phyloP scores from a whole-genome alignment of 2,888 invertebrate genomes.

The Blastobasis adustella region DNA sequence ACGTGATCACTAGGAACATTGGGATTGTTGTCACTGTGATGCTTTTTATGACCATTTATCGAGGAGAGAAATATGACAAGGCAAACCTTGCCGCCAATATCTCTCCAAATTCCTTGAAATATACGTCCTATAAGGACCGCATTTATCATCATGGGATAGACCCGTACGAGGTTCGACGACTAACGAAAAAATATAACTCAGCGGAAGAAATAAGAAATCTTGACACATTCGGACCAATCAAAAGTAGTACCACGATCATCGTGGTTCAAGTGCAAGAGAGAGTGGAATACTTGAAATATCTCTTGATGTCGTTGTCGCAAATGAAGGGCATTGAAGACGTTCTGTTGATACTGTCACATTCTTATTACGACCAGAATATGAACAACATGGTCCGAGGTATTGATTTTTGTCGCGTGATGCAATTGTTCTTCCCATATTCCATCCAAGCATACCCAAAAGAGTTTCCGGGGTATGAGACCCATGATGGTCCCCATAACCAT shows the following conservation, averaged over 20 bases:
- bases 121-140: constrained; percentile 14
- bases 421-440: constrained; percentile 47
- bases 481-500: constrained; percentile 25
- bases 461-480: constrained; percentile 32
- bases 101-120: constrained; percentile 21
- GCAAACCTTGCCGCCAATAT: constrained; percentile 14
- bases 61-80: constrained; percentile 10
- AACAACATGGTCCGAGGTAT: constrained; percentile 31
- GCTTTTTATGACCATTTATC: constrained; percentile 10
- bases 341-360: constrained; percentile 46
- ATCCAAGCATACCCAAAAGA: constrained; percentile 29
- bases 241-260: constrained; percentile 29
- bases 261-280: constrained; percentile 32
- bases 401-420: constrained; percentile 41
- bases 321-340: constrained; percentile 36
- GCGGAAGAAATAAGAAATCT: constrained; percentile 28
- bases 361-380: constrained; percentile 30
- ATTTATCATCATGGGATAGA: neutral
- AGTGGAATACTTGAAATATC: constrained; percentile 28
- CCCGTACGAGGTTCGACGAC: constrained; percentile 5
- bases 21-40: constrained; percentile 13
- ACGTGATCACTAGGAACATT: constrained; percentile 3
- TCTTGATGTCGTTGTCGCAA: constrained; percentile 34
- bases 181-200: constrained; percentile 15
- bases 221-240: constrained; percentile 27